These are phyloP conservation scores for Lamprologus tigripictilis DNA, from an alignment of 2,113 vertebrate species.

Conservation along the genomic window DNA sequence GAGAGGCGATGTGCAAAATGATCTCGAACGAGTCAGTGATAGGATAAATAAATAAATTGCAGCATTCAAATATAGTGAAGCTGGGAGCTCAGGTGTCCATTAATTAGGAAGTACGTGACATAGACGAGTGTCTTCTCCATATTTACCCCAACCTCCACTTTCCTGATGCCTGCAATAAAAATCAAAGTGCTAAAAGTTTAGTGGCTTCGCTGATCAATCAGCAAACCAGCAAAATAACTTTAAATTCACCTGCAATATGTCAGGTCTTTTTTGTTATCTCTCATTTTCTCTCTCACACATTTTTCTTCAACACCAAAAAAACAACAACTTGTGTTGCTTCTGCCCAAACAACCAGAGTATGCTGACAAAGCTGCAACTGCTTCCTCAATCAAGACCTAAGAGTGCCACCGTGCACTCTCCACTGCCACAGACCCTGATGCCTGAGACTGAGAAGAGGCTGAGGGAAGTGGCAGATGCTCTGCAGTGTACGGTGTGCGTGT, in stretches of 20 bases:
- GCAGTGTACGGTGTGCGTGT: slow-evolving; percentile 7
- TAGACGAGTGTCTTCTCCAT: neutral
- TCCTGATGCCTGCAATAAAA: neutral
- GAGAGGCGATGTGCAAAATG: neutral
- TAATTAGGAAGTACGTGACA: neutral
- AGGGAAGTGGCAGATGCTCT: slow-evolving; percentile 57
- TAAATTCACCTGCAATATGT: neutral
- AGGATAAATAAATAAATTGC: neutral
- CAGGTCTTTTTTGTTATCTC: neutral
- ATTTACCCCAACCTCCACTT: neutral
- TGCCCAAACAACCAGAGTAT: slow-evolving; percentile 18
- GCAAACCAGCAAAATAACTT: neutral
- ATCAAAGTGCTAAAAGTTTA: neutral
- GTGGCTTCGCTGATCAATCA: neutral
- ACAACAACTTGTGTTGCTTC: neutral
- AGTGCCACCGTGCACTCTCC: slow-evolving; percentile 22
- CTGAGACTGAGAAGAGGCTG: slow-evolving; percentile 35
- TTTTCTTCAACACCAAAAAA: neutral
- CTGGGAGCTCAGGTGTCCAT: neutral
- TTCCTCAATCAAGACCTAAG: slow-evolving; percentile 58
- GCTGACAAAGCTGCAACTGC: slow-evolving; percentile 33
- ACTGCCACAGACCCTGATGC: slow-evolving; percentile 25
- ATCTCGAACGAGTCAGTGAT: neutral
- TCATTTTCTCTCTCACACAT: too few species aligned
- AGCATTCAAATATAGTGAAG: neutral